Base-by-base conservation (phyloP, 2,888 invertebrate genomes). In the Trissonchulus sp. region DNA sequence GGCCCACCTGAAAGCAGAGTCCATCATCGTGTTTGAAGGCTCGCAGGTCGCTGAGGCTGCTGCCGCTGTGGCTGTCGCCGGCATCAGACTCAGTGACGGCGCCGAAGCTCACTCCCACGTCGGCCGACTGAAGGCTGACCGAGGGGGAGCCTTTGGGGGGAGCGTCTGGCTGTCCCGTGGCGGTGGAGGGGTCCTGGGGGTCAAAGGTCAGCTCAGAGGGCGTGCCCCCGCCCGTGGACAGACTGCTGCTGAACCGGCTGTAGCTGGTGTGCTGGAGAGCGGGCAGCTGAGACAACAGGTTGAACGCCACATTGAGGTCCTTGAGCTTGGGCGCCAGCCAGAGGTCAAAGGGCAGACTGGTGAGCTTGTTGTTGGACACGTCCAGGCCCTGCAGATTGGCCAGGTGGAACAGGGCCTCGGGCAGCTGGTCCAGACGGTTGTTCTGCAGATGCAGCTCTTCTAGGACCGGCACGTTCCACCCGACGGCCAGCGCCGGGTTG, bases 361-460 rank as follows among this genome's bases (percentile, higher is more conserved):
- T 91, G 74, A 97, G 86, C 85, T 94, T 93, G 86, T 98, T 98
- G 86, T 94, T 93, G 0, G 95, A 93, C n/a, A 94, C 90, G 85
- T 97, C 95, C 78, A 99, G 88, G 1, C 91, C 91, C 18, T 89
- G 88, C 62, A 97, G 87, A 0, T 90, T 87, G 0, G 93, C 92
- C 74, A 97, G 88, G 2, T 89, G 88, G 87, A 96, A 95, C 36
- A 97, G 87, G 74, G 90, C 90, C 1, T 90, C 88, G 0, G 96
- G 94, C 18, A 98, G 86, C 74, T 89, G 88, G 78, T 92, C 92
- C 48, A 99, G 86, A 1, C 93, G 89, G 86, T 95, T 95, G 85
- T 96, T 85, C 88, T 93, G 92, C n/a, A 98, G 84, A 82, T 93
- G 93, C 37, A 98, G 86, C 83, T 96, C 96, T 72, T 82, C 82